Evolutionary conservation across 2,113 vertebrate species (phyloP).

Genomic region (Colistium nudipinnis): DNA sequence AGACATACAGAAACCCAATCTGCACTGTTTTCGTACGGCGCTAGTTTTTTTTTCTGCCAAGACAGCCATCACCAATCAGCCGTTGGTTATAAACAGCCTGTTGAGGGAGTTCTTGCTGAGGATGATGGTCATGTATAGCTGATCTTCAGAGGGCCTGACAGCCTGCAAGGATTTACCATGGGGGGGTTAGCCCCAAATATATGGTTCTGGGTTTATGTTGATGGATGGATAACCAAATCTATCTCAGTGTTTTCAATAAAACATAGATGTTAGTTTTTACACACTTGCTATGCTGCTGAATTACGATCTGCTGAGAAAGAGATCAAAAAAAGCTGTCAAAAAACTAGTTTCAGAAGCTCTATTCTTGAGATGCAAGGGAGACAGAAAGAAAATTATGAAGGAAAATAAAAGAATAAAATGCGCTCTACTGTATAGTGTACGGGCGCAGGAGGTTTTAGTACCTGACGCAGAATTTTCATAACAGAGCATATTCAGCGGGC

Average conservation of each 20-base stretch:
- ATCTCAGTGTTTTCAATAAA: constrained; percentile 75
- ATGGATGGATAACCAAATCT: constrained; percentile 78
- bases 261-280: constrained; percentile 64
- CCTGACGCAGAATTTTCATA: constrained; percentile 39
- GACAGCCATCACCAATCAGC: constrained; percentile 82
- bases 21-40: constrained; percentile 83
- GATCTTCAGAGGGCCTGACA: constrained; percentile 69
- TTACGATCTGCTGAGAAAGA: constrained; percentile 27
- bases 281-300: constrained; percentile 52
- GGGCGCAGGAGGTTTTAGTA: constrained; percentile 41
- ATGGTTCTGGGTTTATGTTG: constrained; percentile 63
- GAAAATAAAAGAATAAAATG: constrained; percentile 40
- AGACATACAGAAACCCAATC: constrained; percentile 90
- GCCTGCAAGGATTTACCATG: constrained; percentile 70
- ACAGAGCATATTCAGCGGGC: constrained; percentile 35
- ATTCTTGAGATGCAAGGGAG: constrained; percentile 28
- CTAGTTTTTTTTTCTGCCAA: constrained; percentile 90
- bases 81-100: constrained; percentile 68
- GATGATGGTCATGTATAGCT: constrained; percentile 60
- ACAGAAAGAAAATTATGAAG: constrained; percentile 33
- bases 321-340: constrained; percentile 27
- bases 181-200: constrained; percentile 65
- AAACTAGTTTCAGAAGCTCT: constrained; percentile 18
- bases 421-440: constrained; percentile 32
- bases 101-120: constrained; percentile 62